Evolutionary conservation across 1,140 invertebrate species (phyloP).

Genomic region (Heliconius nattereri): DNA sequence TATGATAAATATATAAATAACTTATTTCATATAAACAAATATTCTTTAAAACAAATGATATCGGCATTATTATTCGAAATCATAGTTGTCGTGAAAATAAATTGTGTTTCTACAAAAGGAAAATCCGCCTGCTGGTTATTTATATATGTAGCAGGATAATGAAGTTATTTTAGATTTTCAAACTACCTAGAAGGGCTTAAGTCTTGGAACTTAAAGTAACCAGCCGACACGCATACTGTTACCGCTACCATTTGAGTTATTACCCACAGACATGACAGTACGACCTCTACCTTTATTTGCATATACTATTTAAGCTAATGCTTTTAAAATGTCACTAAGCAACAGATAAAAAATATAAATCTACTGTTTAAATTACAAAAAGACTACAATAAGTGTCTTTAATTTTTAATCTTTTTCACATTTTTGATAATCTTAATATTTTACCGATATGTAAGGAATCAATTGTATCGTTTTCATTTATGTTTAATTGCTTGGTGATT

Average conservation of each 20-base stretch:
- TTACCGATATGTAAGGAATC: no score
- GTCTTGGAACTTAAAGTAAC: constrained; percentile 27
- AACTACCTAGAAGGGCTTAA: neutral
- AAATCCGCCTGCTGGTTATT: neutral
- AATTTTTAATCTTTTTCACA: no score
- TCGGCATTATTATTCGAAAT: neutral
- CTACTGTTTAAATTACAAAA: neutral
- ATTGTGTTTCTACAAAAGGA: neutral
- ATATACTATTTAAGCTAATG: constrained; percentile 21
- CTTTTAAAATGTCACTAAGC: neutral
- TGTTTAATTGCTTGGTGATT: neutral
- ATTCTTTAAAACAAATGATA: neutral
- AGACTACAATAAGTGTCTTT: neutral
- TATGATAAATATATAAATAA: no score
- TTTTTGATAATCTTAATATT: no score
- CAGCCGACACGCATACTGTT: constrained; percentile 39
- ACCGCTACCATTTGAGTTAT: constrained; percentile 36
- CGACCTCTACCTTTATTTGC: constrained; percentile 37
- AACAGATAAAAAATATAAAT: neutral
- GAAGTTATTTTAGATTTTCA: neutral
- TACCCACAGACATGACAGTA: constrained; percentile 36
- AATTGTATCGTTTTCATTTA: no score
- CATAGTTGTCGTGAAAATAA: neutral
- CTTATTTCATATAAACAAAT: no score
- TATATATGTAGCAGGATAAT: neutral